phyloP scores from a whole-genome alignment of 2,797 vertebrate genomes.

The Sebastes cheni region DNA sequence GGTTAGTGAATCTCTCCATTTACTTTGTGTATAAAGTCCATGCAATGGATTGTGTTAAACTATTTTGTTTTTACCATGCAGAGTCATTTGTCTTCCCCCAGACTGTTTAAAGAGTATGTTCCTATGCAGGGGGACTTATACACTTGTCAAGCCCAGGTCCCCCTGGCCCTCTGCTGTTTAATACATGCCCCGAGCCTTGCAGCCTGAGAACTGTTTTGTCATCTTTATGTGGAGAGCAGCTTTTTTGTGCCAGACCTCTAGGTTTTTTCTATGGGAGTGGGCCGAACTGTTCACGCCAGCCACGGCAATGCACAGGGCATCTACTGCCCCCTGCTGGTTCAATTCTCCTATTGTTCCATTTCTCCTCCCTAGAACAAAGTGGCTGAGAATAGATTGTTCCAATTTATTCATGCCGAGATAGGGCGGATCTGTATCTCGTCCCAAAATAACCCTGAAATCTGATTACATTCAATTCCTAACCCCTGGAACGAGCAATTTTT shows the following conservation, averaged over 20 bases:
- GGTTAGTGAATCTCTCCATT: conserved; percentile 56
- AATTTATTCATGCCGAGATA: conserved; percentile 77
- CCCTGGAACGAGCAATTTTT: conserved; percentile 71
- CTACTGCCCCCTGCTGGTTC: conserved; percentile 86
- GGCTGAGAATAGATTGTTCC: conserved; percentile 80
- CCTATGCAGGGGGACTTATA: conserved; percentile 66
- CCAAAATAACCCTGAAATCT: conserved; percentile 82
- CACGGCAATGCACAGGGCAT: conserved; percentile 70
- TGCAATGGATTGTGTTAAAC: conserved; percentile 45
- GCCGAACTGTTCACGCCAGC: conserved; percentile 35
- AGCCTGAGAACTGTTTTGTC: conserved; percentile 78
- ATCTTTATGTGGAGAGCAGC: conserved; percentile 78
- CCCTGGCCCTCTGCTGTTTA: conserved; percentile 78
- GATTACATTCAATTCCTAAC: conserved; percentile 78
- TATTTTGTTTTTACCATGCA: conserved; percentile 25
- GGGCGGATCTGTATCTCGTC: conserved; percentile 76
- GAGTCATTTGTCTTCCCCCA: conserved; percentile 64
- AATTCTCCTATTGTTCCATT: conserved; percentile 43
- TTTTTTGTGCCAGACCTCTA: conserved; percentile 72
- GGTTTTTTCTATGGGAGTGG: conserved; percentile 65
- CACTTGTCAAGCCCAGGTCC: conserved; percentile 76
- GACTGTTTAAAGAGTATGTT: conserved; percentile 63
- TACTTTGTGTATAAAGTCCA: conserved; percentile 46
- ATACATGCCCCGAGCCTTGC: conserved; percentile 75
- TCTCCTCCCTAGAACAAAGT: conserved; percentile 69